These are phyloP conservation scores for Meiosimyza decipiens DNA, from an alignment of 2,888 invertebrate species.

Conservation along the genomic window DNA sequence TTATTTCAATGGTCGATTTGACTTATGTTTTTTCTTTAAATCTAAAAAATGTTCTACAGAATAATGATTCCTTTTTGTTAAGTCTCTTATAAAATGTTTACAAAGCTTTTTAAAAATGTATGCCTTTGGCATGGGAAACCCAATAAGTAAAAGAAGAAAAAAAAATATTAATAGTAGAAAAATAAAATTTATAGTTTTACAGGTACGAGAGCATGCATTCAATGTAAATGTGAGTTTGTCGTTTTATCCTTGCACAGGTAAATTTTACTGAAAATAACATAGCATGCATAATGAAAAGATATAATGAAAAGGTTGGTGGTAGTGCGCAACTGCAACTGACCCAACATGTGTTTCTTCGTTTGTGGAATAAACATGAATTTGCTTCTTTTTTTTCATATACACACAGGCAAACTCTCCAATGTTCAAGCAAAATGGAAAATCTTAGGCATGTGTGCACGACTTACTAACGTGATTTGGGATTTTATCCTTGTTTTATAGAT, in stretches of 20 bases:
- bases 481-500: background rate
- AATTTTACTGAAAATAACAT: slow-evolving; percentile 16
- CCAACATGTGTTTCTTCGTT: slow-evolving; percentile 31
- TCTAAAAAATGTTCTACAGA: no score
- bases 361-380: slow-evolving; percentile 16
- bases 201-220: background rate
- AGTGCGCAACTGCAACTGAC: slow-evolving; percentile 26
- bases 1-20: no score
- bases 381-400: background rate
- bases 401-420: no score
- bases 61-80: no score
- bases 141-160: slow-evolving; percentile 32
- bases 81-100: no score
- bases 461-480: slow-evolving; percentile 20
- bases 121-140: slow-evolving; percentile 28
- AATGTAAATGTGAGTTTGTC: background rate
- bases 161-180: background rate
- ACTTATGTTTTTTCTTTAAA: no score
- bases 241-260: slow-evolving; percentile 31
- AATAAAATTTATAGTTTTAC: slow-evolving; percentile 1
- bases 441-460: slow-evolving; percentile 27
- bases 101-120: background rate
- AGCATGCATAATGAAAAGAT: background rate
- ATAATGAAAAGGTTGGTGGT: no score
- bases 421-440: background rate